Percentiles rank a stretch among this genome's conserved stretches.
These are phyloP conservation scores for Scaptomyza parva DNA, from an alignment of 2,888 invertebrate species.

Conservation along the genomic window DNA sequence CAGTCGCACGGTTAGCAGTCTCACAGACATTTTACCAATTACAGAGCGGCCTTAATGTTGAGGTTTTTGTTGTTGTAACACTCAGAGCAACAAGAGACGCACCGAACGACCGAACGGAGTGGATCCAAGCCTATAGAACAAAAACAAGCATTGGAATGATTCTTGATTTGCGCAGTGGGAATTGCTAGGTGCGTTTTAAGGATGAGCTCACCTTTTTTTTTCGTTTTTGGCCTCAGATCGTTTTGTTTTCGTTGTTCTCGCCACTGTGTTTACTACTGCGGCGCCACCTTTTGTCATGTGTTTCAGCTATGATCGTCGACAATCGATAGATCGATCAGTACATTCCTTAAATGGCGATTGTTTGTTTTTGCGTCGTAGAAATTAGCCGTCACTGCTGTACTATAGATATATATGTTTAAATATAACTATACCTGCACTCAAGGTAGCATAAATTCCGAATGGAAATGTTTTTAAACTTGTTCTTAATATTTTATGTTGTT, in stretches of 20 bases:
- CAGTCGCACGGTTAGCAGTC: slow-evolving; percentile 86
- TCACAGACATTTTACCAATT: slow-evolving; percentile 86
- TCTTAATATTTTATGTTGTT: slow-evolving; percentile 15
- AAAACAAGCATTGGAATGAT: neutral
- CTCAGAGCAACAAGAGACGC: slow-evolving; percentile 23
- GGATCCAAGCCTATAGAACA: neutral
- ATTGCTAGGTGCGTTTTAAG: neutral
- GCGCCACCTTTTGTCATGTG: slow-evolving; percentile 43
- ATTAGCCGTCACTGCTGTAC: slow-evolving; percentile 30
- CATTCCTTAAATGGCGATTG: slow-evolving; percentile 11
- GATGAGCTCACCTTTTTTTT: slow-evolving; percentile 41
- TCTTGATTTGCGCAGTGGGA: neutral
- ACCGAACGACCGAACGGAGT: neutral
- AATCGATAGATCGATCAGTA: slow-evolving; percentile 43
- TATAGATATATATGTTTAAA: slow-evolving; percentile 28
- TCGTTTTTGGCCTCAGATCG: slow-evolving; percentile 3
- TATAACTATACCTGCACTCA: slow-evolving; percentile 22
- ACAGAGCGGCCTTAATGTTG: slow-evolving; percentile 17
- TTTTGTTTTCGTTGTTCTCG: slow-evolving; percentile 21
- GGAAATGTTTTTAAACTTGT: slow-evolving; percentile 13
- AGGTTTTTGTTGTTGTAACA: slow-evolving; percentile 5
- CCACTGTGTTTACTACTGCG: slow-evolving; percentile 34
- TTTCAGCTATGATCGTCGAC: slow-evolving; percentile 27
- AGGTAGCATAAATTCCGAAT: slow-evolving; percentile 21
- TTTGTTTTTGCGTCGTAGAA: slow-evolving; percentile 59